These are phyloP conservation scores for Notothenia rossii DNA, from an alignment of 2,113 vertebrate genomes.

Conservation along the genomic window DNA sequence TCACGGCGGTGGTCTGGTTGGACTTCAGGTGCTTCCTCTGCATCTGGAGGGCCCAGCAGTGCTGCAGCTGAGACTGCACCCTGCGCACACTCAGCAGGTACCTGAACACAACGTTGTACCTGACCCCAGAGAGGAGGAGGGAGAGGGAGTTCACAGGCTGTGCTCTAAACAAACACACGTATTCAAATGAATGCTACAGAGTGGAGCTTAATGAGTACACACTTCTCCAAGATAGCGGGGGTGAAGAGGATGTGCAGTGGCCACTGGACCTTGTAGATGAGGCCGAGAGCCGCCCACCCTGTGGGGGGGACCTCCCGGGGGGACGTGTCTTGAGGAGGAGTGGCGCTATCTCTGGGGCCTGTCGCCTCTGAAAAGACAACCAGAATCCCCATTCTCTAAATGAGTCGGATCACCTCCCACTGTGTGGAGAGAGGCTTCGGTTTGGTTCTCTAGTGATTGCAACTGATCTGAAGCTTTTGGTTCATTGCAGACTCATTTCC, in stretches of 20 bases:
- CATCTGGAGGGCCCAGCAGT: conserved; percentile 99
- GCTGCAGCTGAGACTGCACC: conserved; percentile 96
- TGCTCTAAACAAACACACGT: background rate
- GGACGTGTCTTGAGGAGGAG: conserved; percentile 91
- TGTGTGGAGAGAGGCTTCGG: background rate
- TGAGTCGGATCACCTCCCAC: background rate
- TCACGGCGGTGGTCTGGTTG: conserved; percentile 91
- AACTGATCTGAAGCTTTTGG: background rate
- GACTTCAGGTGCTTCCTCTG: conserved; percentile 95
- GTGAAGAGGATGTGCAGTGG: conserved; percentile 98
- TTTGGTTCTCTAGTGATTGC: background rate
- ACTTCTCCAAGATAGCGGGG: conserved; percentile 97
- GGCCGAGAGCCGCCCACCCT: conserved; percentile 96
- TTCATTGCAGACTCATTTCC: background rate
- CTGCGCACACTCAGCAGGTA: conserved; percentile 95
- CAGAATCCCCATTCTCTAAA: background rate
- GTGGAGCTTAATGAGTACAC: conserved; percentile 51
- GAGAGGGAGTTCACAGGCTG: background rate
- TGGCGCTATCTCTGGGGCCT: conserved; percentile 88
- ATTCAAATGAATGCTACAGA: background rate
- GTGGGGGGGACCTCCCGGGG: conserved; percentile 93
- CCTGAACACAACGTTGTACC: conserved; percentile 97
- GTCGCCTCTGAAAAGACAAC: conserved; percentile 80
- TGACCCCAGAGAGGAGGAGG: conserved; percentile 61
- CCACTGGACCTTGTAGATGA: conserved; percentile 98